Base-by-base conservation (phyloP, 2,888 invertebrate genomes). In the Heteromyza rotundicornis region DNA sequence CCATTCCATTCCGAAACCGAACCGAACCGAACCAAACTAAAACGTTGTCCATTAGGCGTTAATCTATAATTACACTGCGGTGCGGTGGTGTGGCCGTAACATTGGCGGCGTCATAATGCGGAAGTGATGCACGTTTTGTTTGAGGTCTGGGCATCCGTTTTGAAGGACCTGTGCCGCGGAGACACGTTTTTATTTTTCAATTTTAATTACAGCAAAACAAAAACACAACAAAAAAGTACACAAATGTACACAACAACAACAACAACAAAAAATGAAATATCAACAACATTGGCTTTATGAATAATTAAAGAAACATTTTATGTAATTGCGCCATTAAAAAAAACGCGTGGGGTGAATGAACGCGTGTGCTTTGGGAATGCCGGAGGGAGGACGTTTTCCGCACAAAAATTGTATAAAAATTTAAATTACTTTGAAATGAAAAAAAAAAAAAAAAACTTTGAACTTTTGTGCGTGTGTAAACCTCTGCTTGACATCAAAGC, bases 21-120 rank as follows among this genome's bases (percentile, higher is more conserved):
- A 40, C 10, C 40, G 40, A 40, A 40, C 10, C 40, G 17, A 35
- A 51, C 32, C 12, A 19, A 27, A 53, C 24, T 19, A 53, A 54
- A 54, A 54, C 36, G 36, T n/a, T 22, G 51, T 44, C 51, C 59
- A 55, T 55, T 51, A 50, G 32, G 59, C 56, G 59, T 62, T 62
- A 62, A 62, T 62, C 62, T 62, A 59, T 62, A 62, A 62, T 62
- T 62, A 62, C 35, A 51, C 54, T 50, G 19, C 40, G 51, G 44
- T 51, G 55, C 32, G 23, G 2, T 10, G n/a, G 5, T 7, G 36
- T 54, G 54, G 47, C 40, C 3, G 40, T n/a, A 40, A n/a, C 40
- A n/a, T 7, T 47, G 47, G 47, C 17, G 20, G 47, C 51, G 51
- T 22, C 19, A 10, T 53, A 27, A 32, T 51, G 22, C 54, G 54